Evolutionary conservation across 2,888 invertebrate genomes (phyloP).

Genomic region (Diabrotica balteata): DNA sequence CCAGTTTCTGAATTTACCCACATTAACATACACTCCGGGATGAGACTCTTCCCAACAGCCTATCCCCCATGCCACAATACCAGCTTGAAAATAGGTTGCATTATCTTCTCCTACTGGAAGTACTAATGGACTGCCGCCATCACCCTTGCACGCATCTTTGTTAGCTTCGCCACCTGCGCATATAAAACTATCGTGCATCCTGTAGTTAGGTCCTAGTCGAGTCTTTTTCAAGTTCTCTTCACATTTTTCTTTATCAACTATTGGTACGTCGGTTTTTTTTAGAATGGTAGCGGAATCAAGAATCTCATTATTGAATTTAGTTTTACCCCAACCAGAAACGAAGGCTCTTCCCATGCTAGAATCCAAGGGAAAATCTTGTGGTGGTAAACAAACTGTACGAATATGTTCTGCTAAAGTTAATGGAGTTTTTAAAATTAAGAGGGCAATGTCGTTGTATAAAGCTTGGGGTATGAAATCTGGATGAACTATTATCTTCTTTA

Average conservation of each 20-base stretch:
- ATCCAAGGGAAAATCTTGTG: conserved; percentile 3
- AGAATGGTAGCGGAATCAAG: conserved; percentile 73
- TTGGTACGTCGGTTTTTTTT: conserved; percentile 74
- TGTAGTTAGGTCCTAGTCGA: conserved; percentile 70
- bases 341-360: conserved; percentile 61
- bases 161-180: conserved; percentile 80
- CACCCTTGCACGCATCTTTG: conserved; percentile 81
- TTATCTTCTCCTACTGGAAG: conserved; percentile 67
- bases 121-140: conserved; percentile 80
- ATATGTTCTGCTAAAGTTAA: conserved; percentile 43
- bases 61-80: conserved; percentile 85
- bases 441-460: conserved; percentile 49
- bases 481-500: conserved; percentile 46
- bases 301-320: conserved; percentile 49
- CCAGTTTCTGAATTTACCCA: conserved; percentile 70
- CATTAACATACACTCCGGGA: conserved; percentile 79
- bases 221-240: conserved; percentile 63
- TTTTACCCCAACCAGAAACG: conserved; percentile 78
- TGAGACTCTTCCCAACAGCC: conserved; percentile 73
- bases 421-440: conserved; percentile 44
- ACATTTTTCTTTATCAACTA: conserved; percentile 69
- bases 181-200: conserved; percentile 70
- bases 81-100: conserved; percentile 67
- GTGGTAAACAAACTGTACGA: conserved; percentile 47
- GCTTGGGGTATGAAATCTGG: conserved; percentile 43